phyloP scores from a whole-genome alignment of 2,113 vertebrate genomes.

The Ardeotis arabs region DNA sequence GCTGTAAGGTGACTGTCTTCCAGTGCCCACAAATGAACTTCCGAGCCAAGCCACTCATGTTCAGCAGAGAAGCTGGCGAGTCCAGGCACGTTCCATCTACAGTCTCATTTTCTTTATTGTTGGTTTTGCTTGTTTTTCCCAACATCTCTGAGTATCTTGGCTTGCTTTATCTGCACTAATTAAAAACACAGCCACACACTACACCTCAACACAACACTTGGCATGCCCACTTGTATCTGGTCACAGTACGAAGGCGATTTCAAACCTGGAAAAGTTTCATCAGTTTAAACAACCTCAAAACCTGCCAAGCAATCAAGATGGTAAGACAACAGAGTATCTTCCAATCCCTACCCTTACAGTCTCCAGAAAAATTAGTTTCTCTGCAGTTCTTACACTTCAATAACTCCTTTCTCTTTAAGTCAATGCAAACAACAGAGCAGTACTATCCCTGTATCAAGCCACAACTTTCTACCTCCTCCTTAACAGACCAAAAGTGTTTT shows the following conservation, averaged over 20 bases:
- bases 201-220: not conserved
- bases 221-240: not conserved
- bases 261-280: not conserved
- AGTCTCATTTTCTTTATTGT: too few species aligned
- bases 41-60: fast-evolving
- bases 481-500: not conserved
- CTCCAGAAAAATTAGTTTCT: not conserved
- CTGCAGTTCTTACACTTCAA: not conserved
- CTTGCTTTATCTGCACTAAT: not conserved
- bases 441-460: not conserved
- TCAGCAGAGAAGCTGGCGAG: not conserved
- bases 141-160: not conserved
- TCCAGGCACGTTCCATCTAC: too few species aligned
- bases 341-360: fast-evolving
- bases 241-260: not conserved
- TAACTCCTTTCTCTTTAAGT: not conserved
- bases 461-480: not conserved
- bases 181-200: not conserved
- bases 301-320: not conserved
- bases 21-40: not conserved
- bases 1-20: fast-evolving
- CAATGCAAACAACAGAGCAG: not conserved
- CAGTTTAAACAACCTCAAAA: not conserved
- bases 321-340: not conserved
- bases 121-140: too few species aligned